Percentiles rank a stretch among this genome's conserved stretches.
Conservation (phyloP, 1,140 invertebrate species). For the Drosophila arizonae region DNA sequence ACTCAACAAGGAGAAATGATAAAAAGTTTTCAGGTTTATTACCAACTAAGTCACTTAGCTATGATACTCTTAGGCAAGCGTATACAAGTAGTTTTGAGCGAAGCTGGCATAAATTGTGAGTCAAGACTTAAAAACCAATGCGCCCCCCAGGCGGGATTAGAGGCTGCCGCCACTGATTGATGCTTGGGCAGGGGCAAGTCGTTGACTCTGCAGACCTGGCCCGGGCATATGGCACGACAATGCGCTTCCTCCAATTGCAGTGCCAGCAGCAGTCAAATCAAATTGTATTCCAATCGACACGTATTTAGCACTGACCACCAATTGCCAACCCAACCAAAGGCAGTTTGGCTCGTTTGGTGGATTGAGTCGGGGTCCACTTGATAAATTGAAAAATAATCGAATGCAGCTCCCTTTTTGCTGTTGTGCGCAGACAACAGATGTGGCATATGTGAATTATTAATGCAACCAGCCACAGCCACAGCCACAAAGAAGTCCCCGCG, state of each 20-base stretch:
- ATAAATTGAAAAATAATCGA: slow-evolving; percentile 78
- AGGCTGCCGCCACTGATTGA: slow-evolving; percentile 45
- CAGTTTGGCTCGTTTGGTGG: slow-evolving; percentile 3
- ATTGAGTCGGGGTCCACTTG: slow-evolving; percentile 12
- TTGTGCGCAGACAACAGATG: slow-evolving; percentile 50
- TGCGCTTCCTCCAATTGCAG: slow-evolving; percentile 41
- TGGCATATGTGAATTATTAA: slow-evolving; percentile 77
- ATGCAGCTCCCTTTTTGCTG: slow-evolving; percentile 41
- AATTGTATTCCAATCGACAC: slow-evolving; percentile 70
- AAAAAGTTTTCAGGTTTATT: background rate
- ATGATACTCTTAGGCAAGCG: background rate
- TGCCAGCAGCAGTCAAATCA: slow-evolving; percentile 51
- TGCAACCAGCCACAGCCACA: slow-evolving; percentile 57
- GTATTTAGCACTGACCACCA: slow-evolving; percentile 70
- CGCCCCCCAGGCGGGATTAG: slow-evolving; percentile 64
- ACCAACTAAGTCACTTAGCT: background rate
- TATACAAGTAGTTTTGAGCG: slow-evolving; percentile 44
- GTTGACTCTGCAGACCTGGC: slow-evolving; percentile 27
- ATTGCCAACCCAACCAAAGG: slow-evolving; percentile 13
- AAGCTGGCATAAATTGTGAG: slow-evolving; percentile 65
- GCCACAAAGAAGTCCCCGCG: slow-evolving; percentile 62
- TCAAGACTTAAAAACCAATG: slow-evolving; percentile 38
- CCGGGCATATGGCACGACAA: slow-evolving; percentile 21
- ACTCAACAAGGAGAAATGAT: background rate
- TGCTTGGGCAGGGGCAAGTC: slow-evolving; percentile 34